Evolutionary conservation across 2,797 vertebrate genomes (phyloP), one percentile per base, ranked within the genome.

Genomic region (Labeo calbasu): DNA sequence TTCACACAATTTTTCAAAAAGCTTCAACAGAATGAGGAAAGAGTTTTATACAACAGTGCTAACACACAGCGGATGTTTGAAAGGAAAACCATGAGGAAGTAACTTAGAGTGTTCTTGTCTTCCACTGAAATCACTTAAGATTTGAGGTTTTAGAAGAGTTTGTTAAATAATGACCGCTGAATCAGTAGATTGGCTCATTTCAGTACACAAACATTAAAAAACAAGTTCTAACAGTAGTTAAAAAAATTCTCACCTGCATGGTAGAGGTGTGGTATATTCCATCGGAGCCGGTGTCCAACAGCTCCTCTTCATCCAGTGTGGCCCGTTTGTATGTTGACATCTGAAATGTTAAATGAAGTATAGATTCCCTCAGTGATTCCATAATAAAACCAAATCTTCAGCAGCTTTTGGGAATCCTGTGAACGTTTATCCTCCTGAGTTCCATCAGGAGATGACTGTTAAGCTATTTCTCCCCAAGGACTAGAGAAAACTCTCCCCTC

Each of bases 321-420:
- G 97, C 97, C 85, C 97, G 93, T 90, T 97, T 99, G 91, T 99
- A 99, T 4, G 96, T 91, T 13, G 98, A 98, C 97, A 99, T 98
- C 98, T 99, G 97, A 91, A 94, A 95, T 48, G 95, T 94, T 92
- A 98, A 94, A 91, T 94, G 94, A 83, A 96, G 91, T 93, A 96
- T 88, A 23, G 96, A 94, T 85, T 96, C 92, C 87, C 96, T 98
- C 83, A 97, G 94, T 3, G 91, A 63, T 89, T 97, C 97, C 97
- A 98, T 97, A 86, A 83, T 90, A 13, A 77, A 81, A 19, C 36
- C 23, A 63, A 25, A n/a, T 40, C 57, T 68, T 90, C 82, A 48
- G 76, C 71, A 43, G 85, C 66, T 75, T 86, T 15, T n/a, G 77
- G 77, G 83, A 70, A 87, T 72, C 86, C 8, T 17, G 71, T 75